phyloP scores from a whole-genome alignment of 2,888 invertebrate genomes.

The Melinaea marsaeus region DNA sequence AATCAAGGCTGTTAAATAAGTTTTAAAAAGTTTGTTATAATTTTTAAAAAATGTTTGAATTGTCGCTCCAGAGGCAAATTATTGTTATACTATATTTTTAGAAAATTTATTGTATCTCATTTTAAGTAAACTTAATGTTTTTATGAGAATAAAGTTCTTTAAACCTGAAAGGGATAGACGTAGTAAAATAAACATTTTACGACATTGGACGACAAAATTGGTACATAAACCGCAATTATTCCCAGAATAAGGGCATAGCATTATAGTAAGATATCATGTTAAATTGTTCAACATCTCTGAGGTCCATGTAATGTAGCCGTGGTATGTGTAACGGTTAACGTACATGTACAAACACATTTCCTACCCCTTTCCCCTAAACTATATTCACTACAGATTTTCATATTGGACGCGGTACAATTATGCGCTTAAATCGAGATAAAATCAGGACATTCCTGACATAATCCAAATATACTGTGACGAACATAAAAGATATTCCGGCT shows the following conservation, averaged over 20 bases:
- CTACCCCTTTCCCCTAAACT: not conserved
- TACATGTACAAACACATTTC: not conserved
- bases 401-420: constrained; percentile 6
- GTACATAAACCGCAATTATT: constrained; percentile 70
- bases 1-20: too few relatives aligned
- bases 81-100: too few relatives aligned
- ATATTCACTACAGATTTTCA: not conserved
- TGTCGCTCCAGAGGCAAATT: too few relatives aligned
- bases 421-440: constrained; percentile 6
- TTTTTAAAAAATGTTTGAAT: too few relatives aligned
- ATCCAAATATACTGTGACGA: constrained; percentile 2
- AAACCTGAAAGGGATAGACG: constrained; percentile 57
- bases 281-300: constrained; percentile 27
- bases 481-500: not conserved
- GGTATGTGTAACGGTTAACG: not conserved
- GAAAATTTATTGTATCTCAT: too few relatives aligned
- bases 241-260: constrained; percentile 52
- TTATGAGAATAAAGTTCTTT: too few relatives aligned
- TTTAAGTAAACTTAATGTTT: too few relatives aligned
- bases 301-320: constrained; percentile 16
- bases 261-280: constrained; percentile 33
- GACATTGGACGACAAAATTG: constrained; percentile 62
- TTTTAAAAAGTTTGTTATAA: too few relatives aligned
- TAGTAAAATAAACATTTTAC: constrained; percentile 68
- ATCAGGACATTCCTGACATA: constrained; percentile 2